phyloP scores from a whole-genome alignment of 2,113 vertebrate species.

The Spea bombifrons region DNA sequence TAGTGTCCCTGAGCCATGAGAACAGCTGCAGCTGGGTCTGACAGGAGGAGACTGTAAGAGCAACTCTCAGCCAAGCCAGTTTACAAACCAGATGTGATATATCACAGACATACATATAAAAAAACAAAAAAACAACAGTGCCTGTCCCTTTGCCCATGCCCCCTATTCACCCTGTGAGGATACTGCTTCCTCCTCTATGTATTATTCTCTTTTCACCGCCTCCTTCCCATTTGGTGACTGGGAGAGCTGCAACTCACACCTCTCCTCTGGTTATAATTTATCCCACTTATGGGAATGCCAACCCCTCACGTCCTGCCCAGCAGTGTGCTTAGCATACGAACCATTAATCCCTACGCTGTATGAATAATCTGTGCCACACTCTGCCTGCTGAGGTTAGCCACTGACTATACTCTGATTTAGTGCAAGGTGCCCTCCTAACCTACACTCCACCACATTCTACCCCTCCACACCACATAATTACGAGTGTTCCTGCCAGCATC shows the following conservation, averaged over 20 bases:
- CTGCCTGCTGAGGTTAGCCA: no score
- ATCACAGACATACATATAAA: neutral
- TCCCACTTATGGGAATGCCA: no score
- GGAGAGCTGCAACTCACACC: neutral
- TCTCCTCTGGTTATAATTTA: no score
- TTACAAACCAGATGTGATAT: neutral
- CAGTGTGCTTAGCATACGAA: no score
- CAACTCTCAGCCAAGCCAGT: neutral
- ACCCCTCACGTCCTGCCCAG: no score
- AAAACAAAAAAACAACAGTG: neutral
- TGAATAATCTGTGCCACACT: no score
- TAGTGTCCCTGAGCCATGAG: conserved; percentile 28
- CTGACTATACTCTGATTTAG: no score
- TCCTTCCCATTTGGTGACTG: neutral
- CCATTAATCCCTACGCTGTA: no score
- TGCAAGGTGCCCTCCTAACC: no score
- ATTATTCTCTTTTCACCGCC: neutral
- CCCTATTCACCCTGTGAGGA: neutral
- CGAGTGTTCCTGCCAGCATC: no score
- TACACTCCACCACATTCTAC: no score
- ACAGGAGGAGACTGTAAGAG: neutral
- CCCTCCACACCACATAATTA: no score
- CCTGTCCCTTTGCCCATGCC: neutral
- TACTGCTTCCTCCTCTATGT: neutral
- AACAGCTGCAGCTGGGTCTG: conserved; percentile 16